Evolutionary conservation across 1,140 invertebrate genomes (phyloP).

Genomic region (Metopolophium dirhodum): DNA sequence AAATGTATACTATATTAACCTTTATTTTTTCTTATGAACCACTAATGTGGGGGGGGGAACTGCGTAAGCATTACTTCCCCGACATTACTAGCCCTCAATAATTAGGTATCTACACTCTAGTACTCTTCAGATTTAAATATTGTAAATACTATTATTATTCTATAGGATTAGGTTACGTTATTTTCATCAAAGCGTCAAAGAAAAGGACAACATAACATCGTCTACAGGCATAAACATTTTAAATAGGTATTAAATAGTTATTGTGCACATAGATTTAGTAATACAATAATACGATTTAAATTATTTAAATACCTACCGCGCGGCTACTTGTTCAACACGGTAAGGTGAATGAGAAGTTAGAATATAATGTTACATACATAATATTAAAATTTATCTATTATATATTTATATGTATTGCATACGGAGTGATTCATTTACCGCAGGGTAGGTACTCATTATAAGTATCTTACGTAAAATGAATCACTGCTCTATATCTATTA

Average conservation of each 20-base stretch:
- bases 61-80: not conserved
- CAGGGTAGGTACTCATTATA: no score
- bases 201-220: no score
- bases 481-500: no score
- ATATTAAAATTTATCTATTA: not conserved
- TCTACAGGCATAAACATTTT: not conserved
- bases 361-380: not conserved
- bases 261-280: not conserved
- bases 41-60: not conserved
- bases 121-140: not conserved
- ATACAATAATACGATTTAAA: not conserved
- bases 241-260: not conserved
- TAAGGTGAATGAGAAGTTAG: not conserved
- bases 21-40: no score
- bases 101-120: not conserved
- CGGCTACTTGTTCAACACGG: not conserved
- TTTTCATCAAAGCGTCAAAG: not conserved
- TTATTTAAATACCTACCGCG: not conserved
- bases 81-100: not conserved
- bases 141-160: no score
- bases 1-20: not conserved
- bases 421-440: no score
- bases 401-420: not conserved
- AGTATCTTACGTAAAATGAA: no score
- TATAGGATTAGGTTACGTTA: not conserved